Evolutionary conservation across 2,113 vertebrate species (phyloP).

Genomic region (Colaptes auratus): DNA sequence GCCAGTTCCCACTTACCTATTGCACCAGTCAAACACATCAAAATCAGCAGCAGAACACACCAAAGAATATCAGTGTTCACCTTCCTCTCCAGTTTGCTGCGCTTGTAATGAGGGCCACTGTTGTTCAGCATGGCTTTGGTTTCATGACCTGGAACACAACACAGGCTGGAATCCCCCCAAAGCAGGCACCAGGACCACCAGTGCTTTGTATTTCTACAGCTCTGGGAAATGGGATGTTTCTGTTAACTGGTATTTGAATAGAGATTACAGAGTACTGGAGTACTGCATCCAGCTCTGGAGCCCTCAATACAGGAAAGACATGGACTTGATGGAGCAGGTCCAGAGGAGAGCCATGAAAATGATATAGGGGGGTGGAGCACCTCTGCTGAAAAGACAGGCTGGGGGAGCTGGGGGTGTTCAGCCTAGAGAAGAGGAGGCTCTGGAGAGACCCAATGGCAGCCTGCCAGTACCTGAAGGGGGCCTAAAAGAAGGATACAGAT

Average conservation of each 20-base stretch:
- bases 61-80: constrained; percentile 90
- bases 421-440: too few species aligned
- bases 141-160: constrained; percentile 86
- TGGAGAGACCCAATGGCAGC: too few species aligned
- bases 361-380: too few species aligned
- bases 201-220: background rate
- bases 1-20: constrained; percentile 78
- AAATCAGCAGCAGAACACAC: constrained; percentile 88
- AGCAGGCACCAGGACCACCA: background rate
- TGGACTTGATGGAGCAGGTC: too few species aligned
- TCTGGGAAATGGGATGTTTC: background rate
- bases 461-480: too few species aligned
- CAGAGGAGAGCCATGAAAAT: too few species aligned
- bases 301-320: too few species aligned
- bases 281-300: too few species aligned
- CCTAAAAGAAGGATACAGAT: too few species aligned
- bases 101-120: constrained; percentile 88
- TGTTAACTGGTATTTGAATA: background rate
- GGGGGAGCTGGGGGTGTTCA: too few species aligned
- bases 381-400: too few species aligned
- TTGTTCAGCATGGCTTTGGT: constrained; percentile 99
- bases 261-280: background rate
- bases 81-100: constrained; percentile 88
- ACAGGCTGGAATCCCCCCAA: background rate
- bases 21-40: constrained; percentile 88